Evolutionary conservation across 1,140 invertebrate genomes (phyloP), one percentile per base, ranked within the genome.

Genomic region (Linepithema humile): DNA sequence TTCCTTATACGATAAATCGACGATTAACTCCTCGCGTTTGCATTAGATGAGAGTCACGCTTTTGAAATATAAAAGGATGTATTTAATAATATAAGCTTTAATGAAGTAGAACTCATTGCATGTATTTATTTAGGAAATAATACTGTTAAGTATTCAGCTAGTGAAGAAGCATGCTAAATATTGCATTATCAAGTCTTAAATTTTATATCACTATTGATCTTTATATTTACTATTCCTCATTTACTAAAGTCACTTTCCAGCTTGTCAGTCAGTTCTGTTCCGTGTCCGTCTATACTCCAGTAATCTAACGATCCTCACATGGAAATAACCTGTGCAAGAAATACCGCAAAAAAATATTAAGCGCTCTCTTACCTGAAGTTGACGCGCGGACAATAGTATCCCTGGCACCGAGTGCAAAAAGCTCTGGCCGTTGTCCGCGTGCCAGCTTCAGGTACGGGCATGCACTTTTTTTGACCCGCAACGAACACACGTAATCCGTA

Each of bases 361-460:
- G 62, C 65, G 72, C 50, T 67, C 85, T 87, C 67, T 73, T 73
- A 38, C 53, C 82, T 87, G 86, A 87, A 87, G 82, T 80, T 87
- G 86, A 87, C 86, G 40, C 67, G 73, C 57, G 60, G 69, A 88
- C 85, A 88, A 88, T 87, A 62, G 82, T 67, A 43, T 62, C 40
- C 26, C 82, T 23, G 55, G 10, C 53, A 48, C 40, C 40, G 57
- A 35, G 23, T 12, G 62, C 64, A 88, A 87, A 86, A 88, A 84
- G 53, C 45, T 67, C 60, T 23, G 53, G 55, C 53, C 53, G 86
- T 88, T 88, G 80, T 88, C 72, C 73, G 65, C 62, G 82, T 88
- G 86, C 86, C 85, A 88, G 69, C 85, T 87, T 88, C 86, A 88
- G 86, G 60, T 82, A 83, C 74, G 26, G 12, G 60, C 60, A 57